These are phyloP conservation scores for Nephrotoma appendiculata DNA, from an alignment of 2,888 invertebrate genomes.

Conservation along the genomic window DNA sequence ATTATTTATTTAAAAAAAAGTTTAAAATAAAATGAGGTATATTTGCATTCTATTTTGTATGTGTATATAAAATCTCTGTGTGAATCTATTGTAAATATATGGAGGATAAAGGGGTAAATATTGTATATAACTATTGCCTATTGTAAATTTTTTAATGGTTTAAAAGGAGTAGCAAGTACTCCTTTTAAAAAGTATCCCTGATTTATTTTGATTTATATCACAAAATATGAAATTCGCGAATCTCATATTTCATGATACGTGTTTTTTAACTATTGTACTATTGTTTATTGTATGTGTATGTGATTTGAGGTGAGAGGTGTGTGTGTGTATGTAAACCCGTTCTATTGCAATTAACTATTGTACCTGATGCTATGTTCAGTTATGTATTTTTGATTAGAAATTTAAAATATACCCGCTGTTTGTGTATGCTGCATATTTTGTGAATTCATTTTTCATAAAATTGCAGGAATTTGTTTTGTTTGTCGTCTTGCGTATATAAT, in stretches of 20 bases:
- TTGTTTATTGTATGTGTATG: not conserved
- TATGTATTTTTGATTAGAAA: not conserved
- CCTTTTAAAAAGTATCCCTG: conserved; percentile 1
- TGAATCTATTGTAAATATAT: conserved; percentile 5
- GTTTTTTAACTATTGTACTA: not conserved
- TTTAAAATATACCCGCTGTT: conserved; percentile 4
- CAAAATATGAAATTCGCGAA: not conserved
- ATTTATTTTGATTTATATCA: not conserved
- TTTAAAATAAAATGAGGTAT: conserved; percentile 3
- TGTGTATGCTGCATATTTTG: not conserved
- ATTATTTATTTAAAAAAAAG: conserved; percentile 1
- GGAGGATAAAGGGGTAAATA: conserved; percentile 3
- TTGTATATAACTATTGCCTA: conserved; percentile 1
- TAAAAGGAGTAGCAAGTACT: not conserved
- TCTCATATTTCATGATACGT: not conserved
- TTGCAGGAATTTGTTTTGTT: not conserved
- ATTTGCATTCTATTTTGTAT: conserved; percentile 4
- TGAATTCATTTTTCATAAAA: not conserved
- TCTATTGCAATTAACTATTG: conserved; percentile 11
- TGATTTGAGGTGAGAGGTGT: not conserved
- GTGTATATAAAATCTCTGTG: not conserved
- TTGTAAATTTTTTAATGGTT: conserved; percentile 2
- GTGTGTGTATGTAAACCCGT: conserved; percentile 16
- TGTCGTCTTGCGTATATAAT: not conserved
- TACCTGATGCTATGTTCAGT: not conserved